phyloP scores from a whole-genome alignment of 2,113 vertebrate genomes.

The Prietella phreatophila region DNA sequence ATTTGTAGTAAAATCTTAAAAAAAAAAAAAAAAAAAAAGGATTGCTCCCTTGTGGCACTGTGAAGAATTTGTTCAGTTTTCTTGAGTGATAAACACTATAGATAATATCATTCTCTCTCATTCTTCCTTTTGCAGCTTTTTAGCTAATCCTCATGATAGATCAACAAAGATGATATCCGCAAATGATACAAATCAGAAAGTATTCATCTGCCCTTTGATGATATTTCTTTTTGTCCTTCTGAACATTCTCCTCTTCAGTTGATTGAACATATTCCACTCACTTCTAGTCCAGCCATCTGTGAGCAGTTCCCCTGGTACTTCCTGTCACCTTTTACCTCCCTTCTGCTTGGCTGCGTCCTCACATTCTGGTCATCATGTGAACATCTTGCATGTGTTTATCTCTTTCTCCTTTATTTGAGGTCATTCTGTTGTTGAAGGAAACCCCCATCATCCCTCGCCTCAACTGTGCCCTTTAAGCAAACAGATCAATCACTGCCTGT shows the following conservation, averaged over 20 bases:
- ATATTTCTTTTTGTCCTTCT: constrained; percentile 27
- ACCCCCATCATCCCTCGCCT: constrained; percentile 62
- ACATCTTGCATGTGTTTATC: neutral
- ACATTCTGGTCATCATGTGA: neutral
- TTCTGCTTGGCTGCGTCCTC: constrained; percentile 20
- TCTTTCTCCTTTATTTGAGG: constrained; percentile 27
- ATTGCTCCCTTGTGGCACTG: neutral
- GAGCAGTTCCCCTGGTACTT: constrained; percentile 23
- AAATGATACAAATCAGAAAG: neutral
- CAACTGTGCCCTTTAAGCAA: constrained; percentile 66
- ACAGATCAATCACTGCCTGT: constrained; percentile 69
- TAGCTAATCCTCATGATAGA: neutral
- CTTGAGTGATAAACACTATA: neutral
- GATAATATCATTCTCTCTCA: neutral
- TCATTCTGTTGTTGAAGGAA: constrained; percentile 59
- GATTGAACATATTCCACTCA: neutral
- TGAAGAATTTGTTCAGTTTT: neutral
- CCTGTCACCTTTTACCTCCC: constrained; percentile 29
- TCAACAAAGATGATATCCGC: neutral
- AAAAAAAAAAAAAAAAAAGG: too few relatives aligned
- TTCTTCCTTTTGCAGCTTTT: neutral
- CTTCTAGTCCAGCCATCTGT: constrained; percentile 19
- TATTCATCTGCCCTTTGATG: neutral
- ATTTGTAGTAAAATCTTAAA: neutral
- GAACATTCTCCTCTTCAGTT: constrained; percentile 6